These are phyloP conservation scores for Henricia sp. DNA, from an alignment of 53 echinoderm and acorn worm genomes.

Conservation along the genomic window DNA sequence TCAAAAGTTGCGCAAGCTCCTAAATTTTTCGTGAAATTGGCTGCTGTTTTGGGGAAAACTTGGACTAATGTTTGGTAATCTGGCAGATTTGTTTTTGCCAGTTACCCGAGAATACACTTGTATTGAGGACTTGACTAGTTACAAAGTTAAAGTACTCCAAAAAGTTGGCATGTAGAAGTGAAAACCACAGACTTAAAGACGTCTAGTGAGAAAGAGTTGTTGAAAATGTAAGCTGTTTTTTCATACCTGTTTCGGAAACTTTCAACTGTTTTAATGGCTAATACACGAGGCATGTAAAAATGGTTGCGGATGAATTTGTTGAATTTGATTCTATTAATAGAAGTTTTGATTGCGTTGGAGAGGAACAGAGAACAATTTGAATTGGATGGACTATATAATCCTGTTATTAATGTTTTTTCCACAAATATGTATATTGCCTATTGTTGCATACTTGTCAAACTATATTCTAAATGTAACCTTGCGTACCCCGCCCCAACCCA, in stretches of 20 bases:
- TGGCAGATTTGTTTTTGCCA: background rate
- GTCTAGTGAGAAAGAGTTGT: background rate
- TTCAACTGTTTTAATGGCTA: conserved; percentile 45
- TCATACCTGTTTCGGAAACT: conserved; percentile 17
- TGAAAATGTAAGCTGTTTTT: conserved; percentile 10
- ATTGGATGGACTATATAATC: conserved; percentile 47
- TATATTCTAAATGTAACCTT: conserved; percentile 4
- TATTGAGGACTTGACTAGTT: conserved; percentile 36
- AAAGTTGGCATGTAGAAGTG: background rate
- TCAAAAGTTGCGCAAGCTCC: too few species aligned
- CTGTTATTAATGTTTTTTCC: background rate
- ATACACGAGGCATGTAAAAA: conserved; percentile 15
- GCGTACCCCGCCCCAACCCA: background rate
- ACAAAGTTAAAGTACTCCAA: background rate
- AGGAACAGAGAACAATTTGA: conserved; percentile 3
- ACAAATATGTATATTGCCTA: background rate
- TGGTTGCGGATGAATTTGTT: conserved; percentile 24
- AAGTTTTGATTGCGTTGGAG: conserved; percentile 8
- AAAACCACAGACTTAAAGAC: background rate
- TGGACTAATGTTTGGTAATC: background rate
- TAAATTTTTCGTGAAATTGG: too few species aligned
- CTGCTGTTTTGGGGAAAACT: too few species aligned
- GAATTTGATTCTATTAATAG: conserved; percentile 26
- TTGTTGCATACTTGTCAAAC: conserved; percentile 23
- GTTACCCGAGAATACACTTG: conserved; percentile 2